These are phyloP conservation scores for Microcaecilia unicolor DNA, from an alignment of 2,797 vertebrate genomes.

Conservation along the genomic window DNA sequence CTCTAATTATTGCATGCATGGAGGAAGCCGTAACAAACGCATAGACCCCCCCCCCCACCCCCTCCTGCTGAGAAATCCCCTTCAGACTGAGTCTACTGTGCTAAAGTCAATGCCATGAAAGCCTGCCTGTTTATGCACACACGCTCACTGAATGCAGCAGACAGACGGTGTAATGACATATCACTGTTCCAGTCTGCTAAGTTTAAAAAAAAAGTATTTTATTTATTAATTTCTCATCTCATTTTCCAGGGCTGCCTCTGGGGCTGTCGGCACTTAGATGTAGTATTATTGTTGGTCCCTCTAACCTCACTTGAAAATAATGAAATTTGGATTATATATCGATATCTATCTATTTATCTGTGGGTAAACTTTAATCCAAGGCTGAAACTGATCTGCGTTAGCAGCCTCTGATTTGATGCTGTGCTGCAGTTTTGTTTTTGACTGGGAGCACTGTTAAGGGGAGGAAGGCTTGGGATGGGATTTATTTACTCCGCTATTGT, in stretches of 20 bases:
- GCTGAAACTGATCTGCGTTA: slow-evolving; percentile 18
- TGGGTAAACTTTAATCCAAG: slow-evolving; percentile 32
- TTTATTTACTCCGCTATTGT: too few species aligned
- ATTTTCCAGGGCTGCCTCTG: slow-evolving; percentile 46
- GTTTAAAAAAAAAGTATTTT: too few species aligned
- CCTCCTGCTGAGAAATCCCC: slow-evolving; percentile 12
- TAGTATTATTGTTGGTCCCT: slow-evolving; percentile 34
- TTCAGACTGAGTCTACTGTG: background rate
- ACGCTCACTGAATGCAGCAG: too few species aligned
- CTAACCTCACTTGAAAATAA: slow-evolving; percentile 52
- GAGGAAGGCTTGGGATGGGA: too few species aligned
- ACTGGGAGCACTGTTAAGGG: too few species aligned
- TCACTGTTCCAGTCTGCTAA: slow-evolving; percentile 53
- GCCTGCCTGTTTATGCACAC: slow-evolving; percentile 52
- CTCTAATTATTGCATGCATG: too few species aligned
- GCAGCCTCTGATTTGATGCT: slow-evolving; percentile 31
- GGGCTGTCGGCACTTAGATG: slow-evolving; percentile 41
- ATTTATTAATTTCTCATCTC: slow-evolving; percentile 54
- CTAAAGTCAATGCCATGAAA: slow-evolving; percentile 45
- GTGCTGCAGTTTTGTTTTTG: slow-evolving; percentile 26
- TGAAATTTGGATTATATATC: slow-evolving; percentile 52
- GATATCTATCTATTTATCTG: too few species aligned
- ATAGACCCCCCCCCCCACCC: too few species aligned
- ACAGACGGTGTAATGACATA: slow-evolving; percentile 55
- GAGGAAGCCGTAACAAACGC: too few species aligned